These are phyloP conservation scores for Mastomys coucha DNA, from an alignment of 2,113 vertebrate species.

Conservation along the genomic window DNA sequence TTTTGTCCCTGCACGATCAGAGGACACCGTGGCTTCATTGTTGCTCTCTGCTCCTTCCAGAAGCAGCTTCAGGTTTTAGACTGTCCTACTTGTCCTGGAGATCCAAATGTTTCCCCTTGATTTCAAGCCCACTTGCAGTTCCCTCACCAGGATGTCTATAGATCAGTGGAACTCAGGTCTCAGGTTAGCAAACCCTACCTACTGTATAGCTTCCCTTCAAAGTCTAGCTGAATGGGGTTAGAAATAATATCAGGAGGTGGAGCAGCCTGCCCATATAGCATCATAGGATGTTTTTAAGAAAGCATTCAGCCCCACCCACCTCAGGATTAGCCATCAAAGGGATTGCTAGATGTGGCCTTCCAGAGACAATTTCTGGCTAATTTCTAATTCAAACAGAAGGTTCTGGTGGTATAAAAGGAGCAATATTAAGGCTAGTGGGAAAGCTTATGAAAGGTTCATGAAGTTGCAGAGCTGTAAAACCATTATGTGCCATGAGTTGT, in stretches of 20 bases:
- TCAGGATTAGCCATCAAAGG: not conserved
- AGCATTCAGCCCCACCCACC: not conserved
- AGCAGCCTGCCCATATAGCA: not conserved
- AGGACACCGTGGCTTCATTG: not conserved
- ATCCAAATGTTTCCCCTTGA: not conserved
- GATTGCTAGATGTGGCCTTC: not conserved
- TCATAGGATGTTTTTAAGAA: not conserved
- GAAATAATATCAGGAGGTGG: not conserved
- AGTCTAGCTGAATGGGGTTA: not conserved
- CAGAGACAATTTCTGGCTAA: not conserved
- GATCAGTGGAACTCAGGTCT: not conserved
- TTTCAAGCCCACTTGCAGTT: not conserved
- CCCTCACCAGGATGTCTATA: not conserved
- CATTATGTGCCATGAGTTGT: not conserved
- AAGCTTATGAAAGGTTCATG: not conserved
- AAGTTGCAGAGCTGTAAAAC: not conserved
- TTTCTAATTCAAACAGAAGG: slow-evolving; percentile 16
- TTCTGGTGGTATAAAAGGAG: not conserved
- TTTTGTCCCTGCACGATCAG: not conserved
- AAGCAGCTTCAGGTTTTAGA: not conserved
- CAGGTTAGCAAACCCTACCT: not conserved
- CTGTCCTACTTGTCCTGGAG: not conserved
- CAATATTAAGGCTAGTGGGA: not conserved
- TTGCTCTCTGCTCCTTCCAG: not conserved
- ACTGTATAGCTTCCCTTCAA: not conserved